Base-by-base conservation (phyloP, 2,113 vertebrate species). In the Fulica atra region DNA sequence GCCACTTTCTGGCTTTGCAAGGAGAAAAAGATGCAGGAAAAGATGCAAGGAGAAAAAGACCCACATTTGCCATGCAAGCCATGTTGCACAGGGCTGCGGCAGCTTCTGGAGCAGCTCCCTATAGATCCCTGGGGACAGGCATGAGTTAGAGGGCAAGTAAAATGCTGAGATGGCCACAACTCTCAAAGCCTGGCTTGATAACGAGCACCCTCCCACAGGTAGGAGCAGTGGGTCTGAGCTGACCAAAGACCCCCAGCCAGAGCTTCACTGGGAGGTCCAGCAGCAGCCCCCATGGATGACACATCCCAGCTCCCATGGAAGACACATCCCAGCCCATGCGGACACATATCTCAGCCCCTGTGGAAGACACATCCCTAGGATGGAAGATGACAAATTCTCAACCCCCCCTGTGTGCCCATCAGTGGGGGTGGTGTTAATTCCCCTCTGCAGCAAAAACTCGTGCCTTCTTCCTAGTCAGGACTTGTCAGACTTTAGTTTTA, bases 71-170 rank as follows among this genome's bases (percentile, higher is more conserved):
- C 73, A 3, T 9, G 21, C 35, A 16, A 16, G 21, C 42, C 2
- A 3, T 61, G 61, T 66, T 38, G 38, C 2, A 0, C 0, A 0
- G 61, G 46, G 65, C 70, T 85, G 56, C 18, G 6, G 16, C 42
- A 38, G 74, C 61, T 76, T 36, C 57, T 1, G 3, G 13, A 8
- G 0, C 51, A 33, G 60, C 73, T 46, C 5, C 6, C 53, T 46
- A 5, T 1, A 12, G 33, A 3, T 9, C 24, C 29, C 53, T 2
- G 1, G 46, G 65, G 60, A 42, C n/a, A 29, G 23, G 16, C 6
- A 35, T 0, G 7, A 48, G 4, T 23, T 36, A 21, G 59, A 60
- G 7, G 25, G 35, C 36, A 86, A 44, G 42, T 5, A 33, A 71
- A 50, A 50, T 18, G 6, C 7, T 9, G 31, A 15, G 18, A 4